These are phyloP conservation scores for Hirtodrosophila duncani DNA, from an alignment of 2,888 invertebrate genomes.

Conservation along the genomic window DNA sequence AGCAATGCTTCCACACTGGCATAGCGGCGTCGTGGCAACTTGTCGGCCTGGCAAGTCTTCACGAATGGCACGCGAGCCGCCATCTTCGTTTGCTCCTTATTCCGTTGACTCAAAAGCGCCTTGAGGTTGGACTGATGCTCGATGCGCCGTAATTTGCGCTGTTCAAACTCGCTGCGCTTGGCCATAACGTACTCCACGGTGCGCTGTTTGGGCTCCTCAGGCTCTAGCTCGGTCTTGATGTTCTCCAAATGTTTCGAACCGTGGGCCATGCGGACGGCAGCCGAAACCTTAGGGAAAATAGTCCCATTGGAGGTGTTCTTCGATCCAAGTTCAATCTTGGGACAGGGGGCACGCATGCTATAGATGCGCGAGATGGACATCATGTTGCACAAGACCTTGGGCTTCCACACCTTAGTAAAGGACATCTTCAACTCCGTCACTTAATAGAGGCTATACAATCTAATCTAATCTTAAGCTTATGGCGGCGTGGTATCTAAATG, in stretches of 20 bases:
- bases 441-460: too few species aligned
- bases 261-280: conserved; percentile 18
- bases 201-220: conserved; percentile 22
- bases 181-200: conserved; percentile 11
- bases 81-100: not conserved
- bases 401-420: too few species aligned
- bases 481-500: too few species aligned
- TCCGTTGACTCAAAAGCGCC: conserved; percentile 11
- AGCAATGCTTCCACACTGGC: conserved; percentile 25
- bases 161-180: conserved; percentile 33
- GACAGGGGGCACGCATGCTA: too few species aligned
- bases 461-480: too few species aligned
- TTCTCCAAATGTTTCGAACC: not conserved
- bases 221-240: not conserved
- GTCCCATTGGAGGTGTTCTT: too few species aligned
- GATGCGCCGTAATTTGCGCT: conserved; percentile 20
- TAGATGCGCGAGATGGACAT: too few species aligned
- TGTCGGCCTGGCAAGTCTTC: not conserved
- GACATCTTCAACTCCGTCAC: too few species aligned
- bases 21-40: conserved; percentile 3
- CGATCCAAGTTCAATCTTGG: too few species aligned
- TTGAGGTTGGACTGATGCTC: conserved; percentile 16
- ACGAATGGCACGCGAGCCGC: conserved; percentile 28
- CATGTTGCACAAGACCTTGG: too few species aligned
- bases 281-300: conserved; percentile 25